Evolutionary conservation across 2,797 vertebrate genomes (phyloP), one percentile per base, ranked within the genome.

Genomic region (Cyclura pinguis): DNA sequence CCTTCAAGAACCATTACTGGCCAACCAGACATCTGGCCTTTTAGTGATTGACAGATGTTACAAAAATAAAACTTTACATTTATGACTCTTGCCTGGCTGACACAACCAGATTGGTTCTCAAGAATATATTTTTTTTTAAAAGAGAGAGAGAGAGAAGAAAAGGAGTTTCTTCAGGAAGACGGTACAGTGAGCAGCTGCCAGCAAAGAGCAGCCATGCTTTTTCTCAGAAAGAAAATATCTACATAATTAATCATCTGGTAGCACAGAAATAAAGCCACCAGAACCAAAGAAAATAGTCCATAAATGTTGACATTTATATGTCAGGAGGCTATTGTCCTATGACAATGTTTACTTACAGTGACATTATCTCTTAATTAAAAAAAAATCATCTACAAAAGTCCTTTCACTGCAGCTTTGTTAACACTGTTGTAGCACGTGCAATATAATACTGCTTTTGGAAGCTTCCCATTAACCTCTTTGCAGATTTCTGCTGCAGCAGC

Each of bases 241-340:
- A 92, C 0, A 77, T 94, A 96, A 96, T 97, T 96, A 95, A 96
- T 96, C 95, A 96, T 90, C 87, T 89, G 94, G 91, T 88, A 14
- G 57, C 93, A 91, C 78, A 93, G 95, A 94, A 97, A 94, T 77
- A 94, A 92, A 95, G 89, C 73, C 95, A 94, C 91, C 94, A 94
- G 92, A 95, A 95, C 85, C 84, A 0, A 2, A 93, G 92, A 91
- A 91, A 95, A 94, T 72, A 92, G 94, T 94, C 95, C 93, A 91
- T 92, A 96, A 96, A 94, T 89, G 94, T 88, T 96, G 96, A 95
- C 95, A 92, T 96, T 96, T 96, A 94, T 96, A 95, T 93, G 91
- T 94, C 9, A 94, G 85, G 86, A 94, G 82, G 94, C 95, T 95
- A 94, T 94, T 95, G 95, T 96, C 95, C n/a, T 67, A 82, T 90